phyloP scores from a whole-genome alignment of 2,113 vertebrate genomes.

The Agelaius phoeniceus region DNA sequence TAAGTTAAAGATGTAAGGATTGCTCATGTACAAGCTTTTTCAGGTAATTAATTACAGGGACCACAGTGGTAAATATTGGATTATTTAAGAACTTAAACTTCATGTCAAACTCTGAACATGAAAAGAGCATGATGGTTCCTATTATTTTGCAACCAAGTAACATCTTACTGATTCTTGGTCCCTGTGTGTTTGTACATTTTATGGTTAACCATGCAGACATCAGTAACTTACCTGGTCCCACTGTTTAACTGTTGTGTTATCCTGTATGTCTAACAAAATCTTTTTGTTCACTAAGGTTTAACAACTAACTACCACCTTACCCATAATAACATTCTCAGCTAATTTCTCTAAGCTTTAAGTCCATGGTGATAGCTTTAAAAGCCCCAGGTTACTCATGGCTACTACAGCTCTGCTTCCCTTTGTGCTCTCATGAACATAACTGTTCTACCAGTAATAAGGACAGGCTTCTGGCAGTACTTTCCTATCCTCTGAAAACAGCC shows the following conservation, averaged over 20 bases:
- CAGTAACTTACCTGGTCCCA: background rate
- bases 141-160: background rate
- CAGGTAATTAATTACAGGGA: background rate
- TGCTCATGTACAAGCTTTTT: background rate
- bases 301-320: background rate
- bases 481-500: background rate
- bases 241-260: background rate
- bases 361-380: background rate
- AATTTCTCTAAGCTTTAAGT: background rate
- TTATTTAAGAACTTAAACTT: background rate
- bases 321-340: background rate
- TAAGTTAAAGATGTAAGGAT: background rate
- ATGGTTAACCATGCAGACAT: background rate
- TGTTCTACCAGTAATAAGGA: background rate
- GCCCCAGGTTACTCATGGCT: fast-evolving
- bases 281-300: background rate
- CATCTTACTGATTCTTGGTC: background rate
- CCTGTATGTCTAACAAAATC: background rate
- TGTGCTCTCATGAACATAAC: background rate
- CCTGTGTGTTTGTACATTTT: background rate
- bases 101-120: background rate
- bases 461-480: background rate
- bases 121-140: background rate
- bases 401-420: background rate
- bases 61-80: background rate